Evolutionary conservation across 2,113 vertebrate species (phyloP).

Genomic region (Pavo muticus): DNA sequence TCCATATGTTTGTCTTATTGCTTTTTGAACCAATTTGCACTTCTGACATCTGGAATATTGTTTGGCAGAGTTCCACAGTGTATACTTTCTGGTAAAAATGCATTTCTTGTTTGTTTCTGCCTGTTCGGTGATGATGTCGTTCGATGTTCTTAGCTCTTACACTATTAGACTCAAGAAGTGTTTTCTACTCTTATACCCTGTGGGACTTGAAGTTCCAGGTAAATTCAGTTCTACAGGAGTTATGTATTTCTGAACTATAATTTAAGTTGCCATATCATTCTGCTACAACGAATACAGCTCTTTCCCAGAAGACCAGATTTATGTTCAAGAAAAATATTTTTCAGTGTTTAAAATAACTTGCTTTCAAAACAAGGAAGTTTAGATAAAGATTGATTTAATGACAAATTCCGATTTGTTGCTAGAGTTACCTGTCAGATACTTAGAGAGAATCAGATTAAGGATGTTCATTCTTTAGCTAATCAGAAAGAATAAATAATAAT

Average conservation of each 20-base stretch:
- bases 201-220: background rate
- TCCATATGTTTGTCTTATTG: background rate
- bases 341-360: slow-evolving; percentile 32
- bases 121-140: background rate
- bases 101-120: background rate
- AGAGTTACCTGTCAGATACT: slow-evolving; percentile 34
- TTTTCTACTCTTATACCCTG: background rate
- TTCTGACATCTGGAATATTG: background rate
- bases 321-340: background rate
- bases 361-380: slow-evolving; percentile 24
- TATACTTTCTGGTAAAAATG: background rate
- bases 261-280: background rate
- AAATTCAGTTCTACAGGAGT: background rate
- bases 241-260: background rate
- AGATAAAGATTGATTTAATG: background rate
- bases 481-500: slow-evolving; percentile 5
- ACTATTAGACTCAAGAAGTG: background rate
- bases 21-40: background rate
- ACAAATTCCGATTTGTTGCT: slow-evolving; percentile 19
- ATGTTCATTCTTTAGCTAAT: slow-evolving; percentile 33
- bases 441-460: slow-evolving; percentile 3
- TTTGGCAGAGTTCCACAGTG: background rate
- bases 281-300: background rate
- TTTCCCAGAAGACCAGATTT: slow-evolving; percentile 8
- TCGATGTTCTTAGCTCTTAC: background rate